phyloP scores from a whole-genome alignment of 2,888 invertebrate genomes.

The Mythimna vitellina region DNA sequence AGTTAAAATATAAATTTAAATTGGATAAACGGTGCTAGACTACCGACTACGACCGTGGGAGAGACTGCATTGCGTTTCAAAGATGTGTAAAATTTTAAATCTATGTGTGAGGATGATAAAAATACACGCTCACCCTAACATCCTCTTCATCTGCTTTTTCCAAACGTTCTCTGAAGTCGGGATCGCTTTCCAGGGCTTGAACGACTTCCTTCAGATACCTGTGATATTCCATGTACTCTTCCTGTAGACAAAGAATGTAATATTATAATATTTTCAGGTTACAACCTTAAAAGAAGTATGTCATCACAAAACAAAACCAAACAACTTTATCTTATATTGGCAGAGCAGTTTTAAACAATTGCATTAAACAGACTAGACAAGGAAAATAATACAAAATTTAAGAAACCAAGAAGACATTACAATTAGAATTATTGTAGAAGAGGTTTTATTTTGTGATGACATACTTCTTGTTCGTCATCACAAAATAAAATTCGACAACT shows the following conservation, averaged over 20 bases:
- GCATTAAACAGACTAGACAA: conserved; percentile 5
- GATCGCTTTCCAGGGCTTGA: conserved; percentile 96
- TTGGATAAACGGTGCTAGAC: conserved; percentile 27
- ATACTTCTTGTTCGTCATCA: no score
- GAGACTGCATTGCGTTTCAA: conserved; percentile 5
- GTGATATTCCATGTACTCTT: conserved; percentile 94
- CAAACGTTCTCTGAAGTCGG: conserved; percentile 94
- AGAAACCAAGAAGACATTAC: no score
- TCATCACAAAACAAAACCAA: neutral
- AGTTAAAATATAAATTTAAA: conserved; percentile 15
- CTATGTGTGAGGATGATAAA: neutral
- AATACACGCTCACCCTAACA: conserved; percentile 92
- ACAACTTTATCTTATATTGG: neutral
- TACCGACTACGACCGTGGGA: neutral
- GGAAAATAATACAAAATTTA: neutral
- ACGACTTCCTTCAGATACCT: conserved; percentile 97
- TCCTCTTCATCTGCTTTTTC: conserved; percentile 96
- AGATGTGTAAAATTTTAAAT: neutral
- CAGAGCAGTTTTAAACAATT: conserved; percentile 15
- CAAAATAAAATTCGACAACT: no score
- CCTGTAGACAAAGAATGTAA: conserved; percentile 68
- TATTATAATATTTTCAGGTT: conserved; percentile 1
- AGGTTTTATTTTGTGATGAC: no score
- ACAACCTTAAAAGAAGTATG: neutral
- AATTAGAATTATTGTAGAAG: no score